Conservation (phyloP, 2,113 vertebrate genomes). For the Stigmatopora argus region DNA sequence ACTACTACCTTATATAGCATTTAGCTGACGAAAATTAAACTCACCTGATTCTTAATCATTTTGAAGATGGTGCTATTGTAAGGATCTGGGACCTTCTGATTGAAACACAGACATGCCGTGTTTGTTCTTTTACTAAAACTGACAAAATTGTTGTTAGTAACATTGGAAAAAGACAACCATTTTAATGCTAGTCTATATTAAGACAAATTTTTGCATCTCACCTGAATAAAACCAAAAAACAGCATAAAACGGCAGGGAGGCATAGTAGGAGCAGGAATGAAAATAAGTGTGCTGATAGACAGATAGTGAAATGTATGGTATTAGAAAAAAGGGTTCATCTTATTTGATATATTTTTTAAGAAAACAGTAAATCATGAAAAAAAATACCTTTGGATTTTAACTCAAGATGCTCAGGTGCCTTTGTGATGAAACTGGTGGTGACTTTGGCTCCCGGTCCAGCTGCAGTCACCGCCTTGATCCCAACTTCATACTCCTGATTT, state of each 20-base stretch:
- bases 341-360: neutral
- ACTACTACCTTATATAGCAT: neutral
- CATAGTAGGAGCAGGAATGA: fast-evolving
- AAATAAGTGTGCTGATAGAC: conserved; percentile 7
- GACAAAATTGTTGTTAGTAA: neutral
- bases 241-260: fast-evolving
- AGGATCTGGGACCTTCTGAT: conserved; percentile 61
- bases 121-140: conserved; percentile 1
- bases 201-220: conserved; percentile 23
- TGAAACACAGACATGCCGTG: conserved; percentile 26
- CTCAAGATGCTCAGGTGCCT: neutral
- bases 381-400: neutral
- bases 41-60: conserved; percentile 50
- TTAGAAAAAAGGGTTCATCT: neutral
- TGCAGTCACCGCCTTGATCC: conserved; percentile 57
- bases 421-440: conserved; percentile 33
- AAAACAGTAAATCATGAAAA: neutral
- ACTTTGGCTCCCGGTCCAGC: conserved; percentile 47
- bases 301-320: neutral
- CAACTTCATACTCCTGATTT: conserved; percentile 43
- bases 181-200: neutral
- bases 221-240: neutral
- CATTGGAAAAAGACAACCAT: neutral
- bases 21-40: neutral
- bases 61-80: conserved; percentile 57